A percentile compares a stretch with the other conserved stretches of the same genome.
phyloP scores from a whole-genome alignment of 2,888 invertebrate genomes.

The Sclerodermus sp. region DNA sequence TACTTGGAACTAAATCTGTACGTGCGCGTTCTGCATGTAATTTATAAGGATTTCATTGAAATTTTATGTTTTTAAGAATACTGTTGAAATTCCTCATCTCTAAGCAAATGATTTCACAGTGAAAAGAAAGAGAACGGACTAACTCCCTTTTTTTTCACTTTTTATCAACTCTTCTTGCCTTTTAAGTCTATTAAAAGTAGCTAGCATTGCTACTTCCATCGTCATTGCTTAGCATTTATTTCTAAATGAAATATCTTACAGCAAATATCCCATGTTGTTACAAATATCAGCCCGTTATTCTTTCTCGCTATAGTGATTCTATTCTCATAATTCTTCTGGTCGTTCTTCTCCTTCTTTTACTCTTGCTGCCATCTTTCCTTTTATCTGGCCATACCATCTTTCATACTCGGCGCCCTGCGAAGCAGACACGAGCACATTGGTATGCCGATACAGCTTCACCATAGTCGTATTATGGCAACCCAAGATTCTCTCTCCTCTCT shows the following conservation, averaged over 20 bases:
- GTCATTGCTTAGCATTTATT: slow-evolving; percentile 14
- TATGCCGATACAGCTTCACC: neutral
- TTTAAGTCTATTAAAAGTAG: too few relatives aligned
- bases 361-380: slow-evolving; percentile 6
- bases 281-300: slow-evolving; percentile 28
- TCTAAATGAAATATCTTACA: slow-evolving; percentile 18
- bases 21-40: too few relatives aligned
- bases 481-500: neutral
- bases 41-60: too few relatives aligned
- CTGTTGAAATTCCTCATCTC: too few relatives aligned
- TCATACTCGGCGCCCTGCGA: slow-evolving; percentile 33
- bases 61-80: too few relatives aligned
- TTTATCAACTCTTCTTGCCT: too few relatives aligned
- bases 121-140: too few relatives aligned
- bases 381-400: slow-evolving; percentile 8
- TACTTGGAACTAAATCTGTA: too few relatives aligned
- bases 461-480: slow-evolving; percentile 1
- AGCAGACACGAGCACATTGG: slow-evolving; percentile 28
- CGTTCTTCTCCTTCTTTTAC: slow-evolving; percentile 1
- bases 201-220: too few relatives aligned
- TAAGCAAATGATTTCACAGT: too few relatives aligned
- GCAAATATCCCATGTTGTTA: slow-evolving; percentile 29
- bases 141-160: too few relatives aligned
- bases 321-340: slow-evolving; percentile 13
- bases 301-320: slow-evolving; percentile 23